A percentile compares a stretch with the other conserved stretches of the same genome.
phyloP scores from a whole-genome alignment of 2,113 vertebrate genomes.

The Triplophysa rosa region DNA sequence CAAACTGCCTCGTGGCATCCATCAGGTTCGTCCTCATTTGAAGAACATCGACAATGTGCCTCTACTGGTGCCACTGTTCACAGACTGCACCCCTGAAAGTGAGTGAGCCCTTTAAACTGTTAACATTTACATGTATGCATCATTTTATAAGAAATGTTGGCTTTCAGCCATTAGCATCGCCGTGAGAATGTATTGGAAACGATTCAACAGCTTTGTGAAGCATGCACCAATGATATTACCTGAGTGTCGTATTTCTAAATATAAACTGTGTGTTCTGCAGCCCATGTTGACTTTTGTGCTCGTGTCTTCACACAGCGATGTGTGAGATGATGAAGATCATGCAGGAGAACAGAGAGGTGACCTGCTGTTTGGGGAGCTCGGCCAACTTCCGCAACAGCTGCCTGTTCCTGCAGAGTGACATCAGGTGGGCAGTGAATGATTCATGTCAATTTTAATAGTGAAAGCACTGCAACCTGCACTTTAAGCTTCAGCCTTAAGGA shows the following conservation, averaged over 20 bases:
- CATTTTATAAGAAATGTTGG: too few species aligned
- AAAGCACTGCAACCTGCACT: too few species aligned
- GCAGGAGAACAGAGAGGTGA: constrained; percentile 96
- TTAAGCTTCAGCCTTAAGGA: too few species aligned
- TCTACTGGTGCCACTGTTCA: constrained; percentile 95
- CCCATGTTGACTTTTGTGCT: not conserved
- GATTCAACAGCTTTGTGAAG: too few species aligned
- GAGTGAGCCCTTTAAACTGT: constrained; percentile 60
- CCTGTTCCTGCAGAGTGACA: constrained; percentile 92
- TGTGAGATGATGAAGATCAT: constrained; percentile 99
- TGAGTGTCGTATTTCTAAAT: too few species aligned
- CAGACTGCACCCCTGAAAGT: constrained; percentile 98
- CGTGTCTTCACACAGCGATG: constrained; percentile 80
- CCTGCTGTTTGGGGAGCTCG: constrained; percentile 94
- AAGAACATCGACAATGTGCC: constrained; percentile 99
- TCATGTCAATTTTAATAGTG: too few species aligned
- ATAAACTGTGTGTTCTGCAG: not conserved
- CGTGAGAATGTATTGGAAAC: not conserved
- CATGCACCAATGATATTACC: too few species aligned
- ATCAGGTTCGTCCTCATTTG: constrained; percentile 96
- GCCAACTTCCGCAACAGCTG: constrained; percentile 93
- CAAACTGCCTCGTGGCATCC: constrained; percentile 96
- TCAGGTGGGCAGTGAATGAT: constrained; percentile 77
- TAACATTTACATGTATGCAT: too few species aligned
- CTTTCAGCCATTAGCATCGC: not conserved